Conservation (phyloP, 2,888 invertebrate genomes). For the Rotaria sp. region DNA sequence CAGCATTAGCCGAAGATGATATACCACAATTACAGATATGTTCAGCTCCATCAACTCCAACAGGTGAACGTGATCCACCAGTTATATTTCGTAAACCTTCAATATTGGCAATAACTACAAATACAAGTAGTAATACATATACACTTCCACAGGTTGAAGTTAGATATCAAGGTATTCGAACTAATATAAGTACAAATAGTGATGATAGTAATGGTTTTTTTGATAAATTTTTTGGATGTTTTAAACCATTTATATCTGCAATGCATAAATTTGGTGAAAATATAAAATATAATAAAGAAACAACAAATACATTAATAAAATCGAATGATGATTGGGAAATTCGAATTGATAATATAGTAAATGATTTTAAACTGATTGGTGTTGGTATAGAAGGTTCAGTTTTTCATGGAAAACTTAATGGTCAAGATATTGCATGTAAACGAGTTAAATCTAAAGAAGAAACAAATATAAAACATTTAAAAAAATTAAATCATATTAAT, state of each 20-base stretch:
- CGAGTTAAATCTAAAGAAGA: conserved; percentile 84
- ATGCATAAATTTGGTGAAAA: not conserved
- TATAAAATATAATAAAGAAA: not conserved
- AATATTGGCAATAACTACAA: not conserved
- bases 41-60: conserved; percentile 25
- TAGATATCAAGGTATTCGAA: not conserved
- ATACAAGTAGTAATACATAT: too few species aligned
- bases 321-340: not conserved
- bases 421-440: conserved; percentile 83
- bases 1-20: not conserved
- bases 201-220: not conserved
- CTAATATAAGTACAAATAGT: not conserved
- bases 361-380: conserved; percentile 79
- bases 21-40: not conserved
- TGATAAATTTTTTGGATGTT: not conserved
- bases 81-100: not conserved
- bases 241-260: not conserved
- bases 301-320: not conserved
- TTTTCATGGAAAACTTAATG: conserved; percentile 72
- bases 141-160: not conserved
- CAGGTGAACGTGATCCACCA: not conserved
- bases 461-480: conserved; percentile 80
- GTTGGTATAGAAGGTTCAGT: conserved; percentile 93
- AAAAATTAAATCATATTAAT: conserved; percentile 87
- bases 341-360: conserved; percentile 46